phyloP scores from a whole-genome alignment of 2,113 vertebrate species.

The Syngnathus scovelli region DNA sequence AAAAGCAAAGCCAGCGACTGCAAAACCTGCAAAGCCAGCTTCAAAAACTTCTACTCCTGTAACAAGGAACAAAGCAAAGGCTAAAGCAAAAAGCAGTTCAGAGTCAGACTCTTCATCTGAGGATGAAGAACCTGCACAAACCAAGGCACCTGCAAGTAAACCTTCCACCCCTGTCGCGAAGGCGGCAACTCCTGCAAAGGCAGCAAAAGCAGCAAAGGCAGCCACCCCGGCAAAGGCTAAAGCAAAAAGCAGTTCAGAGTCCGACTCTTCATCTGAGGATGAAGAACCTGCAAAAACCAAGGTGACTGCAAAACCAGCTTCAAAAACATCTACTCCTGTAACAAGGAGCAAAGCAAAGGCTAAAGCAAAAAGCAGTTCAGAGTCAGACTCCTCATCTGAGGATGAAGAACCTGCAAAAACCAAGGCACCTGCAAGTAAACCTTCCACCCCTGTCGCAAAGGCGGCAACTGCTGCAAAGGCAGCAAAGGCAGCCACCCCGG shows the following conservation, averaged over 20 bases:
- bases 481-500: background rate
- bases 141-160: conserved; percentile 18
- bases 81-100: conserved; percentile 41
- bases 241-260: conserved; percentile 48
- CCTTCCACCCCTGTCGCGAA: conserved; percentile 12
- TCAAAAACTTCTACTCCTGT: conserved; percentile 32
- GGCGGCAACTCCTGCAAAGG: conserved; percentile 7
- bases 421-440: conserved; percentile 15
- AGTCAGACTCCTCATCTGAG: conserved; percentile 40
- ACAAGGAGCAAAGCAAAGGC: conserved; percentile 46
- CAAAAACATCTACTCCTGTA: conserved; percentile 29
- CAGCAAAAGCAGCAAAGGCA: conserved; percentile 21
- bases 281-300: conserved; percentile 18
- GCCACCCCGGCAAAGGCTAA: conserved; percentile 23
- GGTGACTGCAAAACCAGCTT: conserved; percentile 10
- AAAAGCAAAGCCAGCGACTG: conserved; percentile 8
- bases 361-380: conserved; percentile 44
- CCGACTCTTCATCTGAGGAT: conserved; percentile 35
- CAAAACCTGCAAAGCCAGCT: background rate
- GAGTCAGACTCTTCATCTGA: conserved; percentile 45
- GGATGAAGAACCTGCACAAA: conserved; percentile 44
- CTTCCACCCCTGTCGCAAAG: conserved; percentile 14
- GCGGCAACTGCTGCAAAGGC: conserved; percentile 11
- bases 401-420: conserved; percentile 47
- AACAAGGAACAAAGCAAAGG: conserved; percentile 46